A percentile compares a stretch with the other conserved stretches of the same genome.
Conservation (phyloP, 2,113 vertebrate species). For the Martes martes region DNA sequence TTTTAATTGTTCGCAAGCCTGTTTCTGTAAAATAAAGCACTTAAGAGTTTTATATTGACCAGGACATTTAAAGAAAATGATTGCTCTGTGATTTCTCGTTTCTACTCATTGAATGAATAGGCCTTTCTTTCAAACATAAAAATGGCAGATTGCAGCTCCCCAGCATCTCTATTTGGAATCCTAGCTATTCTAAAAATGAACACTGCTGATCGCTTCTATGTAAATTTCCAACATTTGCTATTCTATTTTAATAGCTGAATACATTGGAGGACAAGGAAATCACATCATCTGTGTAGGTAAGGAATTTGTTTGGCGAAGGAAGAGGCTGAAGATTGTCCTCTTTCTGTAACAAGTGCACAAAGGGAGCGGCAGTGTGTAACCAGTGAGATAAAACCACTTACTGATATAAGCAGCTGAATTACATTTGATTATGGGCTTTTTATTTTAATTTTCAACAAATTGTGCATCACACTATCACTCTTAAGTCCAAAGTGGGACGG, state of each 20-base stretch:
- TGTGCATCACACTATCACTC: background rate
- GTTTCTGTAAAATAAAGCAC: background rate
- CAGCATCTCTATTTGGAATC: slow-evolving; percentile 39
- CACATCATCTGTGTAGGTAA: slow-evolving; percentile 65
- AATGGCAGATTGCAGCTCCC: slow-evolving; percentile 63
- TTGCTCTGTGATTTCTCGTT: slow-evolving; percentile 42
- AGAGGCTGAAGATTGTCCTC: slow-evolving; percentile 45
- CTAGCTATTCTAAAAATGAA: slow-evolving; percentile 63
- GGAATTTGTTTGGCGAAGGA: slow-evolving; percentile 49
- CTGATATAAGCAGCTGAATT: slow-evolving; percentile 49
- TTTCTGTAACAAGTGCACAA: slow-evolving; percentile 40
- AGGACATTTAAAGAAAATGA: slow-evolving; percentile 39
- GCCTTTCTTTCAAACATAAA: slow-evolving; percentile 55
- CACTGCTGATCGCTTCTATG: slow-evolving; percentile 61
- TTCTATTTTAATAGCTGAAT: slow-evolving; percentile 75
- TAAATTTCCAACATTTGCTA: slow-evolving; percentile 68
- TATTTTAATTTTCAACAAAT: slow-evolving; percentile 56
- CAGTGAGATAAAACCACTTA: slow-evolving; percentile 57
- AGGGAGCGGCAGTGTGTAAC: slow-evolving; percentile 25
- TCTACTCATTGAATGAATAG: slow-evolving; percentile 49
- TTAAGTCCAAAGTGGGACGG: background rate
- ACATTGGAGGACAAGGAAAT: slow-evolving; percentile 50
- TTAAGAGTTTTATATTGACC: slow-evolving; percentile 59
- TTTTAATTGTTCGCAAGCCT: background rate
- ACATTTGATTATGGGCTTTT: slow-evolving; percentile 44